phyloP scores from a whole-genome alignment of 2,797 vertebrate species.

The Manis crassicaudata region DNA sequence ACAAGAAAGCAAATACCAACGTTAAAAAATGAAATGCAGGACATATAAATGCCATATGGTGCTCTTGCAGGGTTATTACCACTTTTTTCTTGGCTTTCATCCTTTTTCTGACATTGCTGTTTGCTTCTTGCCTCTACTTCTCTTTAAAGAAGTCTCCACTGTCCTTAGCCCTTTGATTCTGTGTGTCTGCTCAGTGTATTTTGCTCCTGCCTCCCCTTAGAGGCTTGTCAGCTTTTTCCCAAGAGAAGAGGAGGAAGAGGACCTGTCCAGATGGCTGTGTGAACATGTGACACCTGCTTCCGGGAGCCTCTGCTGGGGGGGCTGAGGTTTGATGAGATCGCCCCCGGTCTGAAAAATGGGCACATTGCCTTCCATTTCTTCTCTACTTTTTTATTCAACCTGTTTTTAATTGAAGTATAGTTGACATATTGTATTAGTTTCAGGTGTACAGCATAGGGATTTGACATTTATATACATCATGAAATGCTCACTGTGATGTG shows the following conservation, averaged over 20 bases:
- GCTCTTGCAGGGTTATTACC: background rate
- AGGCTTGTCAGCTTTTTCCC: constrained; percentile 11
- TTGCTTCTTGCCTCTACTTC: constrained; percentile 11
- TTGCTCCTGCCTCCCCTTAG: background rate
- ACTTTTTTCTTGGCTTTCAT: background rate
- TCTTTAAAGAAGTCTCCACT: background rate
- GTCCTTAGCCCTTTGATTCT: background rate
- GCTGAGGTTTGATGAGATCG: background rate
- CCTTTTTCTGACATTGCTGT: background rate
- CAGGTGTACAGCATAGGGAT: too few relatives aligned
- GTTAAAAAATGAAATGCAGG: background rate
- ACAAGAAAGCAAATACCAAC: constrained; percentile 58
- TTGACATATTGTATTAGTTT: too few relatives aligned
- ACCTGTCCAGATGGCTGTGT: constrained; percentile 49
- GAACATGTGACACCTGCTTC: constrained; percentile 51
- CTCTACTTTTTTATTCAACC: background rate
- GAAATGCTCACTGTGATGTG: too few relatives aligned
- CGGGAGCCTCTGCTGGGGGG: background rate
- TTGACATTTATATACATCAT: too few relatives aligned
- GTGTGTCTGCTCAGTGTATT: background rate
- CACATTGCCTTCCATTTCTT: background rate
- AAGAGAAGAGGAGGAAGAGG: background rate
- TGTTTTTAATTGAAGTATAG: too few relatives aligned
- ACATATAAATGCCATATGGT: constrained; percentile 13
- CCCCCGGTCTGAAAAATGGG: background rate